Percentiles rank a stretch among this genome's conserved stretches.
Conservation (phyloP, 2,797 vertebrate genomes). For the Pangasius djambal region DNA sequence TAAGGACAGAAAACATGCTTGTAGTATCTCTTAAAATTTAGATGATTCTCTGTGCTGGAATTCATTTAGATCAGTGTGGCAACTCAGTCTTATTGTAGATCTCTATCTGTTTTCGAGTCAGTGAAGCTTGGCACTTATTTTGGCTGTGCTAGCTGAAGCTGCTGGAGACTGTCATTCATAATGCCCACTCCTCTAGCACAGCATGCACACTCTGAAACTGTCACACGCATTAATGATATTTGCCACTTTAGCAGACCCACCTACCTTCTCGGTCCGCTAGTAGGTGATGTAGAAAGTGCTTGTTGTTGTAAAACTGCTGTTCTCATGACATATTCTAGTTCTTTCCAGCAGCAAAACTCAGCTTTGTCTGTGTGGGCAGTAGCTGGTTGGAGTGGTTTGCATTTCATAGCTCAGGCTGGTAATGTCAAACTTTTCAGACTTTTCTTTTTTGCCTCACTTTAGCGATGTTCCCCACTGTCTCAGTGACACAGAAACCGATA, state of each 20-base stretch:
- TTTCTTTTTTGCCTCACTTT: not conserved
- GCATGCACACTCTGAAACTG: not conserved
- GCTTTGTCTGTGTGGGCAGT: slow-evolving; percentile 16
- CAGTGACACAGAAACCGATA: not conserved
- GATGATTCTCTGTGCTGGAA: not conserved
- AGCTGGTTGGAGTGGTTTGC: not conserved
- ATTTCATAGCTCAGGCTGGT: not conserved
- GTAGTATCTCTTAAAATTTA: slow-evolving; percentile 27
- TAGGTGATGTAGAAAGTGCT: not conserved
- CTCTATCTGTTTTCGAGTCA: slow-evolving; percentile 13
- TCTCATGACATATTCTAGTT: not conserved
- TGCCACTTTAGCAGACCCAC: not conserved
- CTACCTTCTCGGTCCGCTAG: not conserved
- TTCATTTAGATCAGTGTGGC: slow-evolving; percentile 13
- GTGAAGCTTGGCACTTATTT: slow-evolving; percentile 3
- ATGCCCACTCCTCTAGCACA: slow-evolving; percentile 12
- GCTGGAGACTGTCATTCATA: not conserved
- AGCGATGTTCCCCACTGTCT: not conserved
- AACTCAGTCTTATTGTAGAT: slow-evolving; percentile 14
- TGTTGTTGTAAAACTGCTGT: not conserved
- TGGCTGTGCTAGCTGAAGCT: slow-evolving; percentile 8
- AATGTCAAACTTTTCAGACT: slow-evolving; percentile 7
- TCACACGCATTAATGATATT: slow-evolving; percentile 17
- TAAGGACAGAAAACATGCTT: slow-evolving; percentile 37
- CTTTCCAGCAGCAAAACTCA: not conserved